Conservation (phyloP, 2,113 vertebrate species). For the Oncorhynchus gorbuscha region DNA sequence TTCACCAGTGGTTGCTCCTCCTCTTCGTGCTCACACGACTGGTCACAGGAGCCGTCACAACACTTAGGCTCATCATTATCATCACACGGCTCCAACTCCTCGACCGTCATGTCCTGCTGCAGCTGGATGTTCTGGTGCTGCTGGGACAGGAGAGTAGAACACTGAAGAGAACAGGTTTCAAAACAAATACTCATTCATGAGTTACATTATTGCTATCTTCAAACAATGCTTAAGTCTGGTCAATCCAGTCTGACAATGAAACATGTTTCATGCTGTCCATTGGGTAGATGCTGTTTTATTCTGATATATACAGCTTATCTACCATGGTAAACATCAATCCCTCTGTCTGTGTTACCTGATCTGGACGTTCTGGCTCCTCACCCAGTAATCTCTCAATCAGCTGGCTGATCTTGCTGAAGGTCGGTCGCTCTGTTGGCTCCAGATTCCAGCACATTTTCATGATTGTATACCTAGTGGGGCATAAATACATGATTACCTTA, state of each 20-base stretch:
- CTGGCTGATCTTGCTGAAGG: constrained; percentile 4
- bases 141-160: constrained; percentile 13
- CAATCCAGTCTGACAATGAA: too few relatives aligned
- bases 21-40: constrained; percentile 27
- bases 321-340: too few relatives aligned
- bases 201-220: too few relatives aligned
- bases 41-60: constrained; percentile 59
- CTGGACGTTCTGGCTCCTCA: background rate
- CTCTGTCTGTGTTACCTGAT: background rate
- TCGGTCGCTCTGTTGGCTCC: background rate
- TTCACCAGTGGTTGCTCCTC: constrained; percentile 7
- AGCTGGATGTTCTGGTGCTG: constrained; percentile 71
- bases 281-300: too few relatives aligned
- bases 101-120: constrained; percentile 1
- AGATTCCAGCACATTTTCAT: constrained; percentile 10
- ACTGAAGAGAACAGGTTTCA: too few relatives aligned
- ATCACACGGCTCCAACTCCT: constrained; percentile 58
- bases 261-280: too few relatives aligned
- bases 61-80: constrained; percentile 58
- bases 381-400: constrained; percentile 3
- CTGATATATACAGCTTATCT: too few relatives aligned
- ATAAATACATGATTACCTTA: background rate
- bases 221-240: too few relatives aligned
- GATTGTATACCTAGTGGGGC: background rate
- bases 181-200: too few relatives aligned